Evolutionary conservation across 2,888 invertebrate genomes (phyloP), one percentile per base, ranked within the genome.

Genomic region (Eupithecia centaureata): DNA sequence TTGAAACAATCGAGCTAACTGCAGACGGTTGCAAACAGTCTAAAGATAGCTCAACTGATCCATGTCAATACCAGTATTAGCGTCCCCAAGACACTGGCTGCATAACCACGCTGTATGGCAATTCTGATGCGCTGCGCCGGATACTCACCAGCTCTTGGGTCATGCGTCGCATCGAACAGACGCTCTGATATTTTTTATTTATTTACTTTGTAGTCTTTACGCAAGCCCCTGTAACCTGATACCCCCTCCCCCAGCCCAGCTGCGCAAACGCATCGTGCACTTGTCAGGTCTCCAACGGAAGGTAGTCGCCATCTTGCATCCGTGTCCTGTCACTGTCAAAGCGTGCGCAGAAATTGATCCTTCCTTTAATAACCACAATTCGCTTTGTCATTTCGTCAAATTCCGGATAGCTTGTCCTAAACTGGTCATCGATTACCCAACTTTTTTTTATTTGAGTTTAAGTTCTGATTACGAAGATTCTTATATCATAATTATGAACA

Each of bases 261-360:
- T 56, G 54, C 30, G 30, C 54, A 0, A 10, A 28, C 30, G 54
- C 27, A 27, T 5, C 76, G 68, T 71, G 79, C 82, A 82, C 79
- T 80, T 78, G 78, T 76, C 73, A 63, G 79, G 70, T 61, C 72
- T 77, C 75, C 62, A 61, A 71, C 78, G 80, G 82, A 79, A 79
- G 79, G 70, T 71, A 72, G 76, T 68, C 73, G 79, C 76, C 81
- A 77, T 77, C 76, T 79, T 77, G 77, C 73, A 74, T 74, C 76
- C 68, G 59, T 54, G 64, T 15, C 54, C 25, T 47, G 32, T 28
- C 75, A 42, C n/a, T 15, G 7, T 27, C 28, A 56, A 76, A 77
- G 76, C 76, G 76, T 77, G 78, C 76, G 73, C 73, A 68, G 61
- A 71, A 66, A 66, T 63, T 63, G 47, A 42, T 7, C 42, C 12